Conservation (phyloP, 2,113 vertebrate species). For the Forbesichthys agassizii region DNA sequence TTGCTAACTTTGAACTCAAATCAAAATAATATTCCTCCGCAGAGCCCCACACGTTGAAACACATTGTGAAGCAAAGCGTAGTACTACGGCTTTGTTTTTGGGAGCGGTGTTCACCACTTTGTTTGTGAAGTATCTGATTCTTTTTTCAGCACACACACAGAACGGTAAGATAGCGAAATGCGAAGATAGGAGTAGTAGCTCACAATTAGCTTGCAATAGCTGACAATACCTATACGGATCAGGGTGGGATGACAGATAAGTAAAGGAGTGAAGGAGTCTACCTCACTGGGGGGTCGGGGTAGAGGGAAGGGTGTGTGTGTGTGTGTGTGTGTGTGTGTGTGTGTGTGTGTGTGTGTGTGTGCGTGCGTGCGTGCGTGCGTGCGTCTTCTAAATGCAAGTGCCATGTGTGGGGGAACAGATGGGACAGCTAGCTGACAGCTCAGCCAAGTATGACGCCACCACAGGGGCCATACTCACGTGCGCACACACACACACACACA, state of each 20-base stretch:
- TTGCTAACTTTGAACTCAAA: no score
- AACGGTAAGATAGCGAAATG: no score
- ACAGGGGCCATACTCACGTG: constrained; percentile 44
- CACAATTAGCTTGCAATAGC: no score
- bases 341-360: background rate
- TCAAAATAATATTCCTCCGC: no score
- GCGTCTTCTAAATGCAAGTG: constrained; percentile 47
- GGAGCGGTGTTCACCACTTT: no score
- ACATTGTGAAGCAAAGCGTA: no score
- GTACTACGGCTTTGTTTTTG: no score
- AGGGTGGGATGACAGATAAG: background rate
- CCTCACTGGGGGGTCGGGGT: constrained; percentile 21
- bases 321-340: constrained; percentile 1
- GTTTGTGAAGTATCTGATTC: no score
- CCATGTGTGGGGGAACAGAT: constrained; percentile 75
- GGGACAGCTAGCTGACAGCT: constrained; percentile 72
- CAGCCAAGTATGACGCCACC: constrained; percentile 70
- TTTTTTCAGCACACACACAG: no score
- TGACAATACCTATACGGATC: no score
- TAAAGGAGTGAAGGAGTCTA: background rate
- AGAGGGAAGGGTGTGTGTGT: background rate
- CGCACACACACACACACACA: constrained; percentile 21
- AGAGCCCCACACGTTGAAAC: no score
- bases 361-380: background rate
- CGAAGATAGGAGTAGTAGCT: no score